Conservation (phyloP, 2,797 vertebrate species). For the Spinus pinus region DNA sequence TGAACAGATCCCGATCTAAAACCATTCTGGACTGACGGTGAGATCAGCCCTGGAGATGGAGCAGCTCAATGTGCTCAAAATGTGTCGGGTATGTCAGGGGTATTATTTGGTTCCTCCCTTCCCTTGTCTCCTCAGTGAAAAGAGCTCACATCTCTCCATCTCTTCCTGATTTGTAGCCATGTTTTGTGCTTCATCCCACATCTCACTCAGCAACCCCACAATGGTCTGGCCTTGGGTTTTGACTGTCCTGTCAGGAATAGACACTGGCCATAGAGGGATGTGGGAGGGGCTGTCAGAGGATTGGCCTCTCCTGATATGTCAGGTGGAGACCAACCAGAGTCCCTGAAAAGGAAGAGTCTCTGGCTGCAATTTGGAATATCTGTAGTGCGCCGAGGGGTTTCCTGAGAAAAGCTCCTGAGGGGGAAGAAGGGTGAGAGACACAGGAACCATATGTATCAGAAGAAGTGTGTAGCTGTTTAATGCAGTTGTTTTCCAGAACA, state of each 20-base stretch:
- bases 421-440: background rate
- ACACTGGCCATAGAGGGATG: background rate
- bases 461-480: background rate
- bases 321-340: background rate
- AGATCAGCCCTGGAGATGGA: background rate
- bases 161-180: background rate
- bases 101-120: background rate
- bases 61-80: background rate
- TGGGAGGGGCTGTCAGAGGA: background rate
- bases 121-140: background rate
- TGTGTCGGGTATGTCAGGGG: background rate
- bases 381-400: fast-evolving
- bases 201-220: background rate
- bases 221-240: background rate
- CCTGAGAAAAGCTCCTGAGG: background rate
- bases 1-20: background rate
- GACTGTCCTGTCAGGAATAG: background rate
- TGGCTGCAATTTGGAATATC: background rate
- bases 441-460: background rate
- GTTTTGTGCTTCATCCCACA: background rate
- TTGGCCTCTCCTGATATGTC: background rate
- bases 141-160: background rate
- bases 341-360: background rate
- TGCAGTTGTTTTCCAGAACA: background rate
- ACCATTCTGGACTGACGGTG: background rate